These are phyloP conservation scores for Pseudomyrmex concolor DNA, from an alignment of 1,140 invertebrate species.

Conservation along the genomic window DNA sequence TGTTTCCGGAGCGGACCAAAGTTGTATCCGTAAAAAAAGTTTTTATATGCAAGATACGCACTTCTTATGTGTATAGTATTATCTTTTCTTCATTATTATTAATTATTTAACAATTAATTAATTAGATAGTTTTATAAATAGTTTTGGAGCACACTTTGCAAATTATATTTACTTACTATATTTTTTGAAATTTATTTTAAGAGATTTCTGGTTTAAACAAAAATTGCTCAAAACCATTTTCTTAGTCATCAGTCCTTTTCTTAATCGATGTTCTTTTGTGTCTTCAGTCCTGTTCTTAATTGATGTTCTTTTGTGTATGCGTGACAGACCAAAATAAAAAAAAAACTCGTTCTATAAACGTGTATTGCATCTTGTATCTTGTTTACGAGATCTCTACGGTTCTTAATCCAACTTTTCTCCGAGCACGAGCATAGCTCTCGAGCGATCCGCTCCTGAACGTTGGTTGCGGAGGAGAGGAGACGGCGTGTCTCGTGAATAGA, in stretches of 20 bases:
- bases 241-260: background rate
- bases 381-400: background rate
- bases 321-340: background rate
- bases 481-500: slow-evolving; percentile 65
- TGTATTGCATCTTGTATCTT: background rate
- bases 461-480: slow-evolving; percentile 27
- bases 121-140: background rate
- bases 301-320: background rate
- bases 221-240: background rate
- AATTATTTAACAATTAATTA: background rate
- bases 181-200: background rate
- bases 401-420: background rate
- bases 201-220: no score
- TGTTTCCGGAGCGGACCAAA: slow-evolving; percentile 3
- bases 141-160: background rate
- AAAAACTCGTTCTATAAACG: background rate
- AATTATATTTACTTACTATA: background rate
- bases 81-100: background rate
- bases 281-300: background rate
- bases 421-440: slow-evolving; percentile 9
- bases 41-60: background rate
- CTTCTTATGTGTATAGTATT: background rate
- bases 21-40: background rate
- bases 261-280: background rate
- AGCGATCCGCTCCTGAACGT: slow-evolving; percentile 60